Evolutionary conservation across 2,113 vertebrate genomes (phyloP).

Genomic region (Poecilia latipinna): DNA sequence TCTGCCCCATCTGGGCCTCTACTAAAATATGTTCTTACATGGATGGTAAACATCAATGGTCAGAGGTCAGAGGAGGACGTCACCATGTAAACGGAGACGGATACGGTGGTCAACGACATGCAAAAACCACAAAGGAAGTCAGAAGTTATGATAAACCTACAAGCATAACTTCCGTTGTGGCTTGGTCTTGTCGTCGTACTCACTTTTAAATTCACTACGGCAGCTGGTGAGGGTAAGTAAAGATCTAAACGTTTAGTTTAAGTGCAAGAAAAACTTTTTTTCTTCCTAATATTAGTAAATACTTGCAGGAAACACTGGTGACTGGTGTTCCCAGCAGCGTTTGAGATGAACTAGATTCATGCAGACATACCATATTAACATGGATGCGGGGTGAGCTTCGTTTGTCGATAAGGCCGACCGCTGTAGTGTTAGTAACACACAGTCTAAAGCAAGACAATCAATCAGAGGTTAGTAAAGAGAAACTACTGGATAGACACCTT

Average conservation of each 20-base stretch:
- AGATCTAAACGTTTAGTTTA: background rate
- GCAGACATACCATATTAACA: slow-evolving; percentile 10
- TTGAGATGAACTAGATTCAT: slow-evolving; percentile 13
- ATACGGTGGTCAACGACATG: background rate
- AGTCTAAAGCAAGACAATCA: slow-evolving; percentile 43
- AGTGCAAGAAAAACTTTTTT: background rate
- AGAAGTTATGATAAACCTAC: background rate
- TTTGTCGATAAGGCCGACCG: background rate
- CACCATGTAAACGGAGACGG: background rate
- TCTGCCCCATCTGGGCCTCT: background rate
- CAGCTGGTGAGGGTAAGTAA: background rate
- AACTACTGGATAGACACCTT: slow-evolving; percentile 36
- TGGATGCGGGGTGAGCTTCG: background rate
- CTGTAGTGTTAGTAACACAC: background rate
- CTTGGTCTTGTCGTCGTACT: no score
- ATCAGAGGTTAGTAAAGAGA: slow-evolving; percentile 45
- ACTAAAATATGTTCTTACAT: background rate
- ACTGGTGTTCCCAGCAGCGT: slow-evolving; percentile 45
- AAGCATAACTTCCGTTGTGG: no score
- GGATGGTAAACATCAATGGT: background rate
- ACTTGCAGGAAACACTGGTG: background rate
- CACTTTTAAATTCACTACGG: background rate
- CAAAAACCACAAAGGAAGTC: background rate
- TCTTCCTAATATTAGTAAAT: background rate
- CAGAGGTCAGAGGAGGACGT: background rate